phyloP scores from a whole-genome alignment of 2,888 invertebrate genomes.

The Mimas tiliae region DNA sequence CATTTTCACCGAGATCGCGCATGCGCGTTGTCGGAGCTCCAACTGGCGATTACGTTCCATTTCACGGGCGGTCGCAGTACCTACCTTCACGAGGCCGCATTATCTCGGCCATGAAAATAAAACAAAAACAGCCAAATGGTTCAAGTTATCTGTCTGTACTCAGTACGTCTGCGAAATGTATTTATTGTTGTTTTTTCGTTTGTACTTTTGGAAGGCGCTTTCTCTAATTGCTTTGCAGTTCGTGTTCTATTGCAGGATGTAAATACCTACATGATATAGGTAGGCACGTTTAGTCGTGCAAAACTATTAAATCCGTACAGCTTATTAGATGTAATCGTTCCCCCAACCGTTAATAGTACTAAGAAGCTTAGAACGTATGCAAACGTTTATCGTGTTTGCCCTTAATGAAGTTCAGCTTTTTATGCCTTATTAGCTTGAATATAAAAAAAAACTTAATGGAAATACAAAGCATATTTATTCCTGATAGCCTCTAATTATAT shows the following conservation, averaged over 20 bases:
- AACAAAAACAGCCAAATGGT: slow-evolving; percentile 39
- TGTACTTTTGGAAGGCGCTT: slow-evolving; percentile 49
- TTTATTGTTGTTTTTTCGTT: slow-evolving; percentile 44
- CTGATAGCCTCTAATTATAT: neutral
- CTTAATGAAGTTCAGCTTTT: neutral
- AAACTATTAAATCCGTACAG: slow-evolving; percentile 39
- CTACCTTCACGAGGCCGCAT: slow-evolving; percentile 35
- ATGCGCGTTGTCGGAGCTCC: slow-evolving; percentile 55
- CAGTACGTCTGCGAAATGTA: slow-evolving; percentile 39
- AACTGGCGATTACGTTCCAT: slow-evolving; percentile 47
- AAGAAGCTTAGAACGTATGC: slow-evolving; percentile 23
- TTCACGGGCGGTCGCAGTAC: slow-evolving; percentile 36
- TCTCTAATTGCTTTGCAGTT: slow-evolving; percentile 62
- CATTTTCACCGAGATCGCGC: slow-evolving; percentile 61
- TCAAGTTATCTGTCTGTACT: slow-evolving; percentile 31
- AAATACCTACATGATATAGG: slow-evolving; percentile 28
- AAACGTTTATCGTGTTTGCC: slow-evolving; percentile 23
- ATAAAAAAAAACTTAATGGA: too few species aligned
- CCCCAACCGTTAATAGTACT: neutral
- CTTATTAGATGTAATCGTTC: neutral
- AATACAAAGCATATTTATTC: neutral
- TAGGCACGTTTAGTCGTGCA: slow-evolving; percentile 45
- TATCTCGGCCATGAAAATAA: slow-evolving; percentile 45
- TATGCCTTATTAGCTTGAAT: too few species aligned
- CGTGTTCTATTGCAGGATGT: slow-evolving; percentile 50